Percentiles rank a stretch among this genome's conserved stretches.
These are phyloP conservation scores for Hypotaenidia philippensis DNA, from an alignment of 2,797 vertebrate species.

Conservation along the genomic window DNA sequence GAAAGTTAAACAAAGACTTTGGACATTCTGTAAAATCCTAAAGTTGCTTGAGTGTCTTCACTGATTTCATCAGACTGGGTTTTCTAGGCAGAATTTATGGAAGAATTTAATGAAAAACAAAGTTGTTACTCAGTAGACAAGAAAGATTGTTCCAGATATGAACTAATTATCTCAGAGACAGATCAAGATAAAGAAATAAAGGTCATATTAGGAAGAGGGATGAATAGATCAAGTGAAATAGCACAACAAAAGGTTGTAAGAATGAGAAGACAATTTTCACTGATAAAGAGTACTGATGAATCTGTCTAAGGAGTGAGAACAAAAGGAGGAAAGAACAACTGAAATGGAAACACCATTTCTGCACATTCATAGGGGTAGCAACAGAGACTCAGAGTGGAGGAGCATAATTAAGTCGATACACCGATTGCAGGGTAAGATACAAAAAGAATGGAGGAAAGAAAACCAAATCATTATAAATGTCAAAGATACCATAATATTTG, in stretches of 20 bases:
- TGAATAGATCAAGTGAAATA: slow-evolving; percentile 20
- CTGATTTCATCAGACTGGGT: neutral
- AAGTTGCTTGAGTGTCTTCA: neutral
- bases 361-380: neutral
- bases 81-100: slow-evolving; percentile 12
- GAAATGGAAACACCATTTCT: neutral
- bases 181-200: slow-evolving; percentile 50
- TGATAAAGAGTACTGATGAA: neutral
- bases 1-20: neutral
- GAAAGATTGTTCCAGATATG: neutral
- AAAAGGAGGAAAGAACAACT: neutral
- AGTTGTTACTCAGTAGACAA: neutral
- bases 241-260: slow-evolving; percentile 24
- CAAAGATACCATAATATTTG: neutral
- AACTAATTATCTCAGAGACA: slow-evolving; percentile 30
- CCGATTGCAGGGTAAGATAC: neutral
- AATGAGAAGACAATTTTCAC: neutral
- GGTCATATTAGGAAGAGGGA: slow-evolving; percentile 19
- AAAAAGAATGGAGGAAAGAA: neutral
- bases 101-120: slow-evolving; percentile 15
- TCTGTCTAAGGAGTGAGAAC: neutral
- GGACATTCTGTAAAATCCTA: neutral
- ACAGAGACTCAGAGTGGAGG: neutral
- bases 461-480: neutral
- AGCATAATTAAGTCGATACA: neutral